Conservation (phyloP, 1,140 invertebrate species). For the Psilanteris sp. region DNA sequence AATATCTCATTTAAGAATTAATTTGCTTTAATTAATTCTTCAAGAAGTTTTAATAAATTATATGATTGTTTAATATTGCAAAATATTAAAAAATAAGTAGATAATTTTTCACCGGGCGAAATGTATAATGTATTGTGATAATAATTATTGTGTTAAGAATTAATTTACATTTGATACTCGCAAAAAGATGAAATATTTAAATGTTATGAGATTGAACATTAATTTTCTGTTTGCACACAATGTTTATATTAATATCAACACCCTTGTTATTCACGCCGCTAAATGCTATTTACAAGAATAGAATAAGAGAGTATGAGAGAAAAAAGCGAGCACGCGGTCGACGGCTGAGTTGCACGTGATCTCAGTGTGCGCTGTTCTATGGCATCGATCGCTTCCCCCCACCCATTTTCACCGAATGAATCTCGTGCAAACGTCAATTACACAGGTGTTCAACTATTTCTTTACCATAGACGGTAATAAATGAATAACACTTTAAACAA, state of each 20-base stretch:
- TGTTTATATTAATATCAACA: conserved; percentile 15
- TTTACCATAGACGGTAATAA: conserved; percentile 32
- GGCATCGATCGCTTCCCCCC: conserved; percentile 64
- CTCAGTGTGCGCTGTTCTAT: conserved; percentile 59
- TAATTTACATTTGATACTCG: no score
- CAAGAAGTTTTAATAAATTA: no score
- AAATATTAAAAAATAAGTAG: no score
- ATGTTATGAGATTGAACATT: no score
- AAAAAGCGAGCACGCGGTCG: conserved; percentile 66
- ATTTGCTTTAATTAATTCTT: no score
- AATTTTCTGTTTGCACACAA: no score
- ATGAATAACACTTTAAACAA: conserved; percentile 32
- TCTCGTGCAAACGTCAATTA: conserved; percentile 38
- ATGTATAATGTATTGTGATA: no score
- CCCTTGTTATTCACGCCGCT: conserved; percentile 42
- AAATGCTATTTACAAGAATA: conserved; percentile 55
- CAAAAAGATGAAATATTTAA: no score
- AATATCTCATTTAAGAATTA: no score
- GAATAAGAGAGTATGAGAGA: conserved; percentile 48
- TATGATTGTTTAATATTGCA: no score
- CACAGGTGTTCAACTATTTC: conserved; percentile 40
- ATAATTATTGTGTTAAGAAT: no score
- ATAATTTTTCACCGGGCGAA: no score
- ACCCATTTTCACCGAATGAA: conserved; percentile 25
- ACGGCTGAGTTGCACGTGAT: conserved; percentile 70